Base-by-base conservation (phyloP, 2,797 vertebrate genomes). In the Meda fulgida region DNA sequence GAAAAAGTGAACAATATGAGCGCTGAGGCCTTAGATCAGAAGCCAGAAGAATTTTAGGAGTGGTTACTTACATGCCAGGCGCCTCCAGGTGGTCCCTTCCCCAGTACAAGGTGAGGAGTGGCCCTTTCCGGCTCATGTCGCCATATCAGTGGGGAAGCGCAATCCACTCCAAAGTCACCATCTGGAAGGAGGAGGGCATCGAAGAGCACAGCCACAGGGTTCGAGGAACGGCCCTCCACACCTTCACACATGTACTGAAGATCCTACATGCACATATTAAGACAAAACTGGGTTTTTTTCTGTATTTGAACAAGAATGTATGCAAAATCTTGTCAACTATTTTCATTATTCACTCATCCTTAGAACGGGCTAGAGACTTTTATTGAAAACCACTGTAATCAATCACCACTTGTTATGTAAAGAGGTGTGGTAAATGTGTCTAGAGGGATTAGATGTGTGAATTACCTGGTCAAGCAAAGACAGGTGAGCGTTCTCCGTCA, bases 221-320 rank as follows among this genome's bases (percentile, higher is more conserved):
- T 96, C 70, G 95, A 94, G 0, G 96, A 96, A 0, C 96, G 93
- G 0, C 96, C 96, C 88, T 96, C 95, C 83, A 96, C 31, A 0
- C 96, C 96, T 84, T 96, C 95, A 13, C 94, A 96, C 79, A 96
- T 90, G 82, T 95, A 96, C 88, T 96, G 94, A 90, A 96, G 91
- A 19, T 96, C 94, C 95, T 96, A 23, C 16, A 72, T 38, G 40
- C 36, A 84, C 23, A 88, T 4, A 75, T 4, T 13, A 29, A 72
- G 0, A 53, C 14, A 13, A 29, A 55, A n/a, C 0, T 0, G 3
- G 38, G 18, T 23, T 51, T 67, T 70, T 43, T 43, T 19, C 21
- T n/a, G 29, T 55, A 16, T 69, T 70, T 67, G 19, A 84, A 38
- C 55, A 71, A 26, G 29, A 58, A 51, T 23, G 26, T 19, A 19